These are phyloP conservation scores for Paraescarpia echinospica DNA, from an alignment of 1,140 invertebrate genomes.

Conservation along the genomic window DNA sequence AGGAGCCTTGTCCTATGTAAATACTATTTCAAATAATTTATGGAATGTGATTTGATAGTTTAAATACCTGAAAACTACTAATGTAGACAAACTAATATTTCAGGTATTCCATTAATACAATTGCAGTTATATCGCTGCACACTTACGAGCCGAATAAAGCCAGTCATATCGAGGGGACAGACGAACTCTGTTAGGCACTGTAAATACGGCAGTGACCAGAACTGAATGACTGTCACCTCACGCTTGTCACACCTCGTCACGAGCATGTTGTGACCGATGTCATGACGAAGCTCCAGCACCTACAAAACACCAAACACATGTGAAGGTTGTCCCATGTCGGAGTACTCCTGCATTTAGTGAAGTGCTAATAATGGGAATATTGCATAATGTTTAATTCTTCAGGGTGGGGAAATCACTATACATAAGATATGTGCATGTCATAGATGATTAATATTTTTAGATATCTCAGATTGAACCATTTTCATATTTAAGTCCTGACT, in stretches of 20 bases:
- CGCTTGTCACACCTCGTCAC: conserved; percentile 42
- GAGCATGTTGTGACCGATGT: conserved; percentile 42
- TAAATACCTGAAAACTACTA: no score
- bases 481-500: not conserved
- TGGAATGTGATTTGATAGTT: no score
- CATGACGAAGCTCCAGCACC: conserved; percentile 49
- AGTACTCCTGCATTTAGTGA: not conserved
- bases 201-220: conserved; percentile 53
- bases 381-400: not conserved
- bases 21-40: no score
- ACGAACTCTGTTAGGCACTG: conserved; percentile 48
- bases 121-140: not conserved
- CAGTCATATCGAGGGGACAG: conserved; percentile 42
- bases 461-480: conserved; percentile 17
- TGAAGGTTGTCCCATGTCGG: not conserved
- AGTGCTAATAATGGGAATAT: not conserved
- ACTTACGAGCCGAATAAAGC: conserved; percentile 48
- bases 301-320: conserved; percentile 30
- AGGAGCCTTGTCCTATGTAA: no score
- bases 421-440: not conserved
- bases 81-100: no score
- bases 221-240: conserved; percentile 45
- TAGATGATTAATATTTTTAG: not conserved
- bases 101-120: not conserved
- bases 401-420: not conserved